Conservation (phyloP, 2,797 vertebrate species). For the Etheostoma perlongum region DNA sequence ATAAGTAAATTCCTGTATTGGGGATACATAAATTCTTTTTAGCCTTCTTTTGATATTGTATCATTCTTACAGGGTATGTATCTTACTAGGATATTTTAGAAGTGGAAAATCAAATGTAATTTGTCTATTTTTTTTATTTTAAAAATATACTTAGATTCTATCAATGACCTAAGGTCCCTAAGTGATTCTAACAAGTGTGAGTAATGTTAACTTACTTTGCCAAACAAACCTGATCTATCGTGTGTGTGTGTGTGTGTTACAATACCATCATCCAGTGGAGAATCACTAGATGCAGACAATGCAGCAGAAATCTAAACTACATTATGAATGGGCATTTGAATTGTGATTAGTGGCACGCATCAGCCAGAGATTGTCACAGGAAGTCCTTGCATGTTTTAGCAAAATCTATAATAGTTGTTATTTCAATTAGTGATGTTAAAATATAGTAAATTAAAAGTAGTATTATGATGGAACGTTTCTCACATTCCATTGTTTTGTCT, state of each 20-base stretch:
- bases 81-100: background rate
- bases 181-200: background rate
- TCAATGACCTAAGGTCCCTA: background rate
- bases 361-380: no score
- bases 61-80: no score
- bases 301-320: background rate
- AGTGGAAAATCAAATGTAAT: background rate
- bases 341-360: background rate
- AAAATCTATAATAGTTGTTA: background rate
- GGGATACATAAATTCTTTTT: no score
- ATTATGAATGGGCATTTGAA: background rate
- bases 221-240: background rate
- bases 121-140: no score
- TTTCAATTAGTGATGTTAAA: background rate
- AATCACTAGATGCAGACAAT: background rate
- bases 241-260: background rate
- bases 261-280: slow-evolving; percentile 48
- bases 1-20: no score
- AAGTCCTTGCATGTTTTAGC: background rate
- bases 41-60: background rate
- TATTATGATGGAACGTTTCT: background rate
- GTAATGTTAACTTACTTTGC: background rate
- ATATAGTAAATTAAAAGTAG: background rate
- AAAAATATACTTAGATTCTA: background rate
- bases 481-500: background rate